These are phyloP conservation scores for Hypomecis atomaria DNA, from an alignment of 2,888 invertebrate species.

Conservation along the genomic window DNA sequence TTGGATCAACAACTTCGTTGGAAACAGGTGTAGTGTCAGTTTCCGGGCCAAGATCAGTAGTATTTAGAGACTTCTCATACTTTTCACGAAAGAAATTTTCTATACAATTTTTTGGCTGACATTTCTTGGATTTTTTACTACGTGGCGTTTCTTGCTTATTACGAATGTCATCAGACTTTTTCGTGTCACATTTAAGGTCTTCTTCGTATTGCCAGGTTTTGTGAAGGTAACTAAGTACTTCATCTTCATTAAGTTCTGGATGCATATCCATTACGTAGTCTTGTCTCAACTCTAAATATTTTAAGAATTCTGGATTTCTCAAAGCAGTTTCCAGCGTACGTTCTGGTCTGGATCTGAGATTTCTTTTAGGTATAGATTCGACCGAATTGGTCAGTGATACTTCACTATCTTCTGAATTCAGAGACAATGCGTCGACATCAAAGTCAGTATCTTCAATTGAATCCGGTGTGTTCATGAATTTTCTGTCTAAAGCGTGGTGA, in stretches of 20 bases:
- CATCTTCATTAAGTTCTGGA: constrained; percentile 73
- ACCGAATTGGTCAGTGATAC: constrained; percentile 39
- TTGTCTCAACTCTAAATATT: constrained; percentile 76
- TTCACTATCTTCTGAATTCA: constrained; percentile 56
- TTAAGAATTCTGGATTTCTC: constrained; percentile 71
- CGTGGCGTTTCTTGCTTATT: constrained; percentile 39
- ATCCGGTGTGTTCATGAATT: constrained; percentile 30
- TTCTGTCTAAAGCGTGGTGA: constrained; percentile 10
- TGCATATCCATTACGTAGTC: constrained; percentile 77
- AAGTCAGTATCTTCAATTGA: constrained; percentile 41
- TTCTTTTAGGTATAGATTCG: constrained; percentile 47
- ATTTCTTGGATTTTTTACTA: constrained; percentile 35
- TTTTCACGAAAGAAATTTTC: constrained; percentile 33
- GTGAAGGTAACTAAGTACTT: constrained; percentile 74
- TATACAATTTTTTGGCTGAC: constrained; percentile 36
- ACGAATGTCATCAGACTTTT: constrained; percentile 55
- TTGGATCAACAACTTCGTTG: constrained; percentile 6
- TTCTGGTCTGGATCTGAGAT: constrained; percentile 45
- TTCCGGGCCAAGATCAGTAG: constrained; percentile 17
- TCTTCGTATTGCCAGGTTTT: constrained; percentile 79
- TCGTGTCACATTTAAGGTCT: constrained; percentile 62
- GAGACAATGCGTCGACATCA: constrained; percentile 48
- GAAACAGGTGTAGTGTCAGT: constrained; percentile 1
- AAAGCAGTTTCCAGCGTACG: constrained; percentile 42
- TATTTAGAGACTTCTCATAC: constrained; percentile 24